These are phyloP conservation scores for Cheilosia urbana DNA, from an alignment of 2,888 invertebrate genomes.

Conservation along the genomic window DNA sequence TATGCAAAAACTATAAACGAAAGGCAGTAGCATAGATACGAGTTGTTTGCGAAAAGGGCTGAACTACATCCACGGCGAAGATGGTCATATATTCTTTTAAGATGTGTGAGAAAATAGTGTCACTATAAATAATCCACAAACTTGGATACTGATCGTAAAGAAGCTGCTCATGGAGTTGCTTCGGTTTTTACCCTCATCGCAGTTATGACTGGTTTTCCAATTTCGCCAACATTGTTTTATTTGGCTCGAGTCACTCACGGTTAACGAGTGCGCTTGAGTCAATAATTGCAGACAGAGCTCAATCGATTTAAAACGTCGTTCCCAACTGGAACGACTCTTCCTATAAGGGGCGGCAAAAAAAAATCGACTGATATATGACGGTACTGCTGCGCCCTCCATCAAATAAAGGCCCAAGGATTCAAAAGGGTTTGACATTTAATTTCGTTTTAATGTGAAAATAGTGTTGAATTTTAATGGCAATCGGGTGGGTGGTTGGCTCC, in stretches of 20 bases:
- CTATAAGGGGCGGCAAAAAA: background rate
- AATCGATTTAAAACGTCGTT: background rate
- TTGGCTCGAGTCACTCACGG: background rate
- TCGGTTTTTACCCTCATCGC: constrained; percentile 9
- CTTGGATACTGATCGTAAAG: constrained; percentile 51
- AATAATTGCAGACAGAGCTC: background rate
- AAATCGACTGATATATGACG: background rate
- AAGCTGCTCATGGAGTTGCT: constrained; percentile 18
- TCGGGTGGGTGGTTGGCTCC: background rate
- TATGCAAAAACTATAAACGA: constrained; percentile 67
- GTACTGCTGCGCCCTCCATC: background rate
- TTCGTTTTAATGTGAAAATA: constrained; percentile 71
- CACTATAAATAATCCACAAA: constrained; percentile 60
- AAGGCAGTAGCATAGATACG: constrained; percentile 22
- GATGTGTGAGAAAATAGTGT: constrained; percentile 61
- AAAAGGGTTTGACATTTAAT: constrained; percentile 70
- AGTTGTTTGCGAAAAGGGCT: constrained; percentile 28
- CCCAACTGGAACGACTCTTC: background rate
- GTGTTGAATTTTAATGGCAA: constrained; percentile 59
- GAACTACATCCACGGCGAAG: constrained; percentile 28
- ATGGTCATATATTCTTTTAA: constrained; percentile 40
- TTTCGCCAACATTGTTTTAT: constrained; percentile 6
- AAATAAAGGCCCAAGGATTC: constrained; percentile 20
- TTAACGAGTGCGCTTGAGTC: background rate
- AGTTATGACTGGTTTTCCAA: constrained; percentile 30